Percentiles rank a stretch among this genome's conserved stretches.
Evolutionary conservation across 2,113 vertebrate genomes (phyloP).

Genomic region (Zingel zingel): DNA sequence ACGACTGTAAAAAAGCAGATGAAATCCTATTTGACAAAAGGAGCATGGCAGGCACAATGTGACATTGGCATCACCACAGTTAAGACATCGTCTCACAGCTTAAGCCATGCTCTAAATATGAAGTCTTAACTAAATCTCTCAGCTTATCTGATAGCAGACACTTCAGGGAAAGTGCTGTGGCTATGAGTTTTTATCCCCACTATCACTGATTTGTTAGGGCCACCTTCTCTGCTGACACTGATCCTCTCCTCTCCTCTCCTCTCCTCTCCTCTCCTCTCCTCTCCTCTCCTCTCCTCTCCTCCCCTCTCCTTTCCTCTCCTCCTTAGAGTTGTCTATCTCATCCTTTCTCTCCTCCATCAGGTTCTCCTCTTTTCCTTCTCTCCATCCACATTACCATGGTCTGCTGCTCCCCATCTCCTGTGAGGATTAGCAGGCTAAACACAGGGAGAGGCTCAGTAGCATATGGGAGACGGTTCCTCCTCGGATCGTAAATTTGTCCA

Average conservation of each 20-base stretch:
- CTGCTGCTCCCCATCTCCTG: constrained; percentile 81
- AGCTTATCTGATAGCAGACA: constrained; percentile 83
- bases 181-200: constrained; percentile 78
- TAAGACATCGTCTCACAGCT: constrained; percentile 78
- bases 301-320: constrained; percentile 3
- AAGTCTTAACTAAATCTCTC: constrained; percentile 84
- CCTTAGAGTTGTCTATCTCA: constrained; percentile 17
- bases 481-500: constrained; percentile 73
- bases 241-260: constrained; percentile 32
- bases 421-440: constrained; percentile 83
- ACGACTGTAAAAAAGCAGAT: constrained; percentile 60
- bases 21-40: constrained; percentile 75
- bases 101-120: constrained; percentile 84
- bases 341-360: constrained; percentile 30
- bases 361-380: constrained; percentile 50
- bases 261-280: neutral
- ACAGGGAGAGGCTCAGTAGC: constrained; percentile 76
- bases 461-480: constrained; percentile 69
- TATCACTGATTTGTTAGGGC: constrained; percentile 80
- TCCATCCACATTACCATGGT: constrained; percentile 78
- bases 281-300: constrained; percentile 9
- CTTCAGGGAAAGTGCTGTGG: constrained; percentile 81
- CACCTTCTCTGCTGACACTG: constrained; percentile 74
- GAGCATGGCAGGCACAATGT: constrained; percentile 78
- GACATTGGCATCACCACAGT: constrained; percentile 79